Percentiles rank a stretch among this genome's conserved stretches.
Evolutionary conservation across 2,113 vertebrate genomes (phyloP).

Genomic region (Crotalus viridis): DNA sequence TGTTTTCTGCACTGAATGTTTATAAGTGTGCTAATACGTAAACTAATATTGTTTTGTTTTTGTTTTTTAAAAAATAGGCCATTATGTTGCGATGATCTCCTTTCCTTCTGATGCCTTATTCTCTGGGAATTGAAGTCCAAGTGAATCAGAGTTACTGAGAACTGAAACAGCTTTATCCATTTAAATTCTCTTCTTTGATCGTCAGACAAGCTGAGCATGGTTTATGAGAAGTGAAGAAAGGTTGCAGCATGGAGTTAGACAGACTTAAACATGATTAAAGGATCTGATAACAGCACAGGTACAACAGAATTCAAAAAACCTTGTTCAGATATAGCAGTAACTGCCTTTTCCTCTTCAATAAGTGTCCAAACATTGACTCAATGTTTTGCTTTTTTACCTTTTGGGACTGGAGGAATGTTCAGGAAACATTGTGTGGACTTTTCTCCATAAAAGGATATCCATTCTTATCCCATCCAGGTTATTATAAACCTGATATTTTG

Average conservation of each 20-base stretch:
- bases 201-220: constrained; percentile 23
- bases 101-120: constrained; percentile 15
- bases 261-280: constrained; percentile 35
- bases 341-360: constrained; percentile 10
- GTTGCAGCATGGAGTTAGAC: constrained; percentile 4
- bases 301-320: constrained; percentile 9
- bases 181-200: constrained; percentile 29
- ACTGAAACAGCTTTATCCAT: constrained; percentile 31
- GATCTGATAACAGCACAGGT: not conserved
- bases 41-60: not conserved
- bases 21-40: not conserved
- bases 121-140: constrained; percentile 36
- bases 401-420: not conserved
- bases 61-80: not conserved
- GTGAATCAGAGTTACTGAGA: constrained; percentile 25
- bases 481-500: not conserved
- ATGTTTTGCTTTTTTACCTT: not conserved
- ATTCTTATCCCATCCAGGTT: not conserved
- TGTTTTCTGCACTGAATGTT: not conserved
- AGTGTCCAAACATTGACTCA: not conserved
- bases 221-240: constrained; percentile 33
- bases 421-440: not conserved
- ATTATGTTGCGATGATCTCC: constrained; percentile 7
- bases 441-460: not conserved
- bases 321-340: constrained; percentile 29